Base-by-base conservation (phyloP, 2,797 vertebrate species). In the Megalops cyprinoides region DNA sequence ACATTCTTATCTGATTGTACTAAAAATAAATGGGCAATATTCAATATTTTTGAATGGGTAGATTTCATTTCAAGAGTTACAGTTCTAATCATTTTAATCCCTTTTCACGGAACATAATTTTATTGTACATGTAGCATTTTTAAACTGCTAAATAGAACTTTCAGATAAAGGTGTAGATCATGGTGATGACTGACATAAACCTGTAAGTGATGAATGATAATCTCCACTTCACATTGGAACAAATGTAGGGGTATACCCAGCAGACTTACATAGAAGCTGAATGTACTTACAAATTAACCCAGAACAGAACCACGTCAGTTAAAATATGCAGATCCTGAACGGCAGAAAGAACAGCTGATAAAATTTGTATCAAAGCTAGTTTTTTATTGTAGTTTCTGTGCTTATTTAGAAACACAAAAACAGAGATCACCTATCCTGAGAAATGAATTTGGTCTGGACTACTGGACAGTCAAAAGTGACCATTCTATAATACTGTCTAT, bases 1-100 rank as follows among this genome's bases (percentile, higher is more conserved):
- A 71, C 4, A 48, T 48, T 48, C 10, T 48, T 71, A 4, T 65
- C 25, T 71, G 67, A 71, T 5, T 71, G 67, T 44, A 71, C 37
- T 71, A 71, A 23, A 44, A 71, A 71, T 71, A 71, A 71, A 71
- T 71, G 7, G 18, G 23, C 39, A 71, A 71, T 71, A 71, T 71
- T 71, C 67, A 42, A 42, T n/a, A 44, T n/a, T 8, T 71, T 44
- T n/a, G n/a, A n/a, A 10, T 71, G 67, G 67, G 20, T 9, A 2
- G 10, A 65, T 65, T 53, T 12, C 2, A 53, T 3, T 71, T 44
- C 6, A 12, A 71, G 67, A 23, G 39, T n/a, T n/a, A n/a, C n/a
- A n/a, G n/a, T n/a, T n/a, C n/a, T n/a, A n/a, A n/a, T n/a, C n/a
- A n/a, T 23, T 39, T 6, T 65, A 12, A 23, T 8, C 8, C 8